Conservation (phyloP, 1,140 invertebrate genomes). For the Diorhabda carinulata region DNA sequence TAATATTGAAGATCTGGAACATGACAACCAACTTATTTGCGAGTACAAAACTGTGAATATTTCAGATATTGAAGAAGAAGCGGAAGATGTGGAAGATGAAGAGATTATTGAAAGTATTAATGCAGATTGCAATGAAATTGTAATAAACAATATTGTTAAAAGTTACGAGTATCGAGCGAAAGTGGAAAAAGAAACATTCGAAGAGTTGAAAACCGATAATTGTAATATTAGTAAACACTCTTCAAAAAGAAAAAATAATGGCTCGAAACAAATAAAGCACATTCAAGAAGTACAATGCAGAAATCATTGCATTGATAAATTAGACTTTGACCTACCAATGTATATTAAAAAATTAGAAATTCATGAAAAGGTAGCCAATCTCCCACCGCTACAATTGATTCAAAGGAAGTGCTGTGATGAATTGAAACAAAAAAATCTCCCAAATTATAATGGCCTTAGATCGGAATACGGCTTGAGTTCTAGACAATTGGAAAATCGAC, state of each 20-base stretch:
- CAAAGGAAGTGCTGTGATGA: slow-evolving; percentile 43
- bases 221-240: slow-evolving; percentile 7
- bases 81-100: slow-evolving; percentile 23
- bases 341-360: slow-evolving; percentile 40
- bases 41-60: slow-evolving; percentile 26
- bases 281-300: slow-evolving; percentile 38
- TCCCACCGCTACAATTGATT: slow-evolving; percentile 40
- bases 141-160: background rate
- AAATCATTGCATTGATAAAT: slow-evolving; percentile 42
- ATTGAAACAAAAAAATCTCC: slow-evolving; percentile 36
- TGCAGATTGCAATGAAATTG: background rate
- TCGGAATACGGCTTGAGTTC: slow-evolving; percentile 45
- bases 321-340: slow-evolving; percentile 38
- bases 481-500: slow-evolving; percentile 35
- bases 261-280: background rate
- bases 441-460: slow-evolving; percentile 40
- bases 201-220: slow-evolving; percentile 9
- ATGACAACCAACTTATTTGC: background rate
- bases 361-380: slow-evolving; percentile 32
- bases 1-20: slow-evolving; percentile 24
- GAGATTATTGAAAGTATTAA: slow-evolving; percentile 23
- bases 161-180: slow-evolving; percentile 4
- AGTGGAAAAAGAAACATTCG: background rate
- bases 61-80: slow-evolving; percentile 28
- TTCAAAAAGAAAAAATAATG: slow-evolving; percentile 15